Base-by-base conservation (phyloP, 1,140 invertebrate species). In the Drosophila nannoptera region DNA sequence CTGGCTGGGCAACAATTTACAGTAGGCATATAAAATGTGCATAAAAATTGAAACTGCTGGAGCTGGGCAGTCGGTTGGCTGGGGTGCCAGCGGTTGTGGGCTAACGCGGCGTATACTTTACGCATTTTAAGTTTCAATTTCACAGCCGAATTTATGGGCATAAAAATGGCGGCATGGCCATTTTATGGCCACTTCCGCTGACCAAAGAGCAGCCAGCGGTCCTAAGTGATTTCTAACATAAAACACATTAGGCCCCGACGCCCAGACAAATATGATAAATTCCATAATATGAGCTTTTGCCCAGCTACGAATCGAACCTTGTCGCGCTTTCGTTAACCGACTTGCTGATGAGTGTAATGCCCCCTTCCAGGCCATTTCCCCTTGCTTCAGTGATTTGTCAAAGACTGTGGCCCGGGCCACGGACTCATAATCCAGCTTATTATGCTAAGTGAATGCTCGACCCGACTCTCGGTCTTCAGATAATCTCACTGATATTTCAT, bases 111-210 rank as follows among this genome's bases (percentile, higher is more conserved):
- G 80, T 81, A 84, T 84, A 86, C 81, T 86, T 84, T 86, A 84
- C 81, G 82, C 81, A 86, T 87, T 86, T 84, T 86, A 86, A 86
- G 81, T 86, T 86, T 86, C 81, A 86, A 86, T 86, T 86, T 86
- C 81, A 77, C 82, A 86, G 82, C 43, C 81, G 71, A 86, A 86
- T 86, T 86, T 86, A 86, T 86, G 81, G 81, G 53, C 69, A 69
- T 63, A 52, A 66, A 65, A 65, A 69, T 78, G 68, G 72, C 49
- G 77, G 73, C 74, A 77, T 66, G 76, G 60, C 69, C 62, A 66
- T 83, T 83, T 83, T 83, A 83, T 84, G 78, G 66, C 80, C 78
- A 80, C 80, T 83, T 83, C 76, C 80, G 80, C 62, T 76, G 80
- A 75, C 78, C 78, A 83, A 76, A 68, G 54, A 43, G 40, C 43